A percentile compares a stretch with the other conserved stretches of the same genome.
These are phyloP conservation scores for Drepana arcuata DNA, from an alignment of 1,140 invertebrate genomes.

Conservation along the genomic window DNA sequence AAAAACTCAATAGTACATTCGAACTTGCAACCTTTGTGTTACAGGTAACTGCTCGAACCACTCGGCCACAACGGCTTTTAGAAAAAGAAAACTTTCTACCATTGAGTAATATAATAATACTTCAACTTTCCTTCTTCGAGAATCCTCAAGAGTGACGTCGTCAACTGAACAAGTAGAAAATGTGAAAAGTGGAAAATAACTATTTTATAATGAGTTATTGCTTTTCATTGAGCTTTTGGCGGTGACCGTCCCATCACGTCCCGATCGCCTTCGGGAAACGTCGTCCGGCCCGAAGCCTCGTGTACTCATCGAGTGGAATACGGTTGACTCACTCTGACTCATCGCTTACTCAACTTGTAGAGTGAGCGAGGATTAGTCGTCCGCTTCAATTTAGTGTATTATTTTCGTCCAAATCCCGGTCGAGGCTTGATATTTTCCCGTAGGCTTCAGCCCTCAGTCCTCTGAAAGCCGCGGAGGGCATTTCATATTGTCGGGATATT, in stretches of 20 bases:
- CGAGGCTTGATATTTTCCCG: slow-evolving; percentile 61
- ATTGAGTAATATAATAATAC: no score
- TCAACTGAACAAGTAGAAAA: no score
- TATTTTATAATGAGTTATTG: slow-evolving; percentile 36
- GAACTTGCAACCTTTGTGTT: no score
- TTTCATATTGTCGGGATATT: slow-evolving; percentile 6
- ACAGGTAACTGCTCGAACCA: no score
- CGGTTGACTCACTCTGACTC: slow-evolving; percentile 31
- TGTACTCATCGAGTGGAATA: slow-evolving; percentile 6
- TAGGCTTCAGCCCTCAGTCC: slow-evolving; percentile 56
- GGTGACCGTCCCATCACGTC: slow-evolving; percentile 6
- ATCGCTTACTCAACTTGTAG: slow-evolving; percentile 23
- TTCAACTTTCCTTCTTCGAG: no score
- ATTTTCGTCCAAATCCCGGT: slow-evolving; percentile 47
- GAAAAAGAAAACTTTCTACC: no score
- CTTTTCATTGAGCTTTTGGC: slow-evolving; percentile 48
- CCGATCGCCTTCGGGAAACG: slow-evolving; percentile 15
- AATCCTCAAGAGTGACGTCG: no score
- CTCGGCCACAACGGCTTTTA: no score
- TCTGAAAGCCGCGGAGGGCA: slow-evolving; percentile 24
- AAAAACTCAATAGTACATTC: no score
- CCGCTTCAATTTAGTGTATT: slow-evolving; percentile 19
- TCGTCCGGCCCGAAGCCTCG: slow-evolving; percentile 3
- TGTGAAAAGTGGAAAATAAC: slow-evolving; percentile 31
- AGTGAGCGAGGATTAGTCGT: slow-evolving; percentile 26